These are phyloP conservation scores for Grantiella picta DNA, from an alignment of 2,113 vertebrate genomes.

Conservation along the genomic window DNA sequence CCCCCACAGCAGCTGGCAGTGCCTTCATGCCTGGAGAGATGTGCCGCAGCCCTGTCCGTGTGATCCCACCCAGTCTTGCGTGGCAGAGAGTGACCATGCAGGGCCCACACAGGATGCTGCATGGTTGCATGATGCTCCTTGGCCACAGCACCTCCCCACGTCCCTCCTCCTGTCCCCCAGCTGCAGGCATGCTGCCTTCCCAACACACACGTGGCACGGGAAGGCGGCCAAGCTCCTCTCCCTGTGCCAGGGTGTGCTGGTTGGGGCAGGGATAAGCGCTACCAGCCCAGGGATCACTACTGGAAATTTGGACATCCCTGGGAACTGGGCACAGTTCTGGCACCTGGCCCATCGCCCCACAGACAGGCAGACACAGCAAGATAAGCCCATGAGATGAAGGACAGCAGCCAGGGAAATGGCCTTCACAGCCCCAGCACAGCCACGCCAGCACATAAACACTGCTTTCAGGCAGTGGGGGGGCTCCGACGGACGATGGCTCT, in stretches of 20 bases:
- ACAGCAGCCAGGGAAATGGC: not conserved
- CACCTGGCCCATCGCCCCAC: not conserved
- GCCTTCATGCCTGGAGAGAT: not conserved
- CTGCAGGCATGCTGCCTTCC: not conserved
- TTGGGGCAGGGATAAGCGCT: not conserved
- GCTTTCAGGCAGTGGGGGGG: not conserved
- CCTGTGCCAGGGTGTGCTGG: not conserved
- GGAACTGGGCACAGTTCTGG: rapidly evolving
- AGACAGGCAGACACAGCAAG: not conserved
- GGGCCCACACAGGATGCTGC: rapidly evolving
- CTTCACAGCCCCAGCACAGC: not conserved
- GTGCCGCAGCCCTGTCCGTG: rapidly evolving
- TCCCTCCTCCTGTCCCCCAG: not conserved
- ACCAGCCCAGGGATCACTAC: not conserved
- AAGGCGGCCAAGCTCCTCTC: constrained; percentile 10
- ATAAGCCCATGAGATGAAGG: not conserved
- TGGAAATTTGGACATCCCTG: not conserved
- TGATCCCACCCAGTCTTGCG: rapidly evolving
- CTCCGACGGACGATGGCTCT: rapidly evolving
- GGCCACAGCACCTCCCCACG: rapidly evolving
- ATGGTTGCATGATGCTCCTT: rapidly evolving
- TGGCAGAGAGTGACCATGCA: rapidly evolving
- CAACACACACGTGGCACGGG: not conserved
- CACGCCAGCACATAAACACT: not conserved
- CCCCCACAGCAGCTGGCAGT: rapidly evolving